These are phyloP conservation scores for Orycteropus afer DNA, from an alignment of 2,113 vertebrate species.

Conservation along the genomic window DNA sequence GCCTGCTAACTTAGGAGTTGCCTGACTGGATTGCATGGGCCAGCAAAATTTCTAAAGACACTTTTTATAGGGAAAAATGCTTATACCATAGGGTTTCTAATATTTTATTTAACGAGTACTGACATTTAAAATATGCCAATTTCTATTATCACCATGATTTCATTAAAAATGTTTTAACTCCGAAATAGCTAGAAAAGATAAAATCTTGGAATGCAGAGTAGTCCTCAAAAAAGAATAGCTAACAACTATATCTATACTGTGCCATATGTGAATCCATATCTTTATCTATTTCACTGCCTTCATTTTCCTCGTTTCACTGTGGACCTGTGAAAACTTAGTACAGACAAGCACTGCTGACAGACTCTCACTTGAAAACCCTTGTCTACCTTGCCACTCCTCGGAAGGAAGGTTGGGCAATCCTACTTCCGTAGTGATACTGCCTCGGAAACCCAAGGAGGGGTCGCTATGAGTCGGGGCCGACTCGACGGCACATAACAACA, in stretches of 20 bases:
- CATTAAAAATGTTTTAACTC: slow-evolving; percentile 2
- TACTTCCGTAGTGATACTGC: too few species aligned
- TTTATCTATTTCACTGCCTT: neutral
- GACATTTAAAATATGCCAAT: neutral
- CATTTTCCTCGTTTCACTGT: neutral
- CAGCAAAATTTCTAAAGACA: neutral
- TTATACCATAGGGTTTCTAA: neutral
- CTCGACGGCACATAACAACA: too few species aligned
- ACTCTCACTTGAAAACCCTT: neutral
- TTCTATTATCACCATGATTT: neutral
- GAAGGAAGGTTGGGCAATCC: too few species aligned
- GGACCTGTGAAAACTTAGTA: neutral
- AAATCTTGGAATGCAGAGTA: neutral
- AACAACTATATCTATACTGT: neutral
- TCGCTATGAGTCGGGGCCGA: too few species aligned
- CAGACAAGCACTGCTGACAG: neutral
- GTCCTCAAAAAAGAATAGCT: neutral
- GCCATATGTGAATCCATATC: neutral
- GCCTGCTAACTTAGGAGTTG: neutral
- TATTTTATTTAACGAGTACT: neutral
- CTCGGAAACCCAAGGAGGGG: too few species aligned
- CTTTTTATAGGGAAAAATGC: neutral
- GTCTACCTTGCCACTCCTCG: too few species aligned
- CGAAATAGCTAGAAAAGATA: neutral
- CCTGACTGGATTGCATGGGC: neutral